Base-by-base conservation (phyloP, 2,113 vertebrate genomes). In the Oxyura jamaicensis region DNA sequence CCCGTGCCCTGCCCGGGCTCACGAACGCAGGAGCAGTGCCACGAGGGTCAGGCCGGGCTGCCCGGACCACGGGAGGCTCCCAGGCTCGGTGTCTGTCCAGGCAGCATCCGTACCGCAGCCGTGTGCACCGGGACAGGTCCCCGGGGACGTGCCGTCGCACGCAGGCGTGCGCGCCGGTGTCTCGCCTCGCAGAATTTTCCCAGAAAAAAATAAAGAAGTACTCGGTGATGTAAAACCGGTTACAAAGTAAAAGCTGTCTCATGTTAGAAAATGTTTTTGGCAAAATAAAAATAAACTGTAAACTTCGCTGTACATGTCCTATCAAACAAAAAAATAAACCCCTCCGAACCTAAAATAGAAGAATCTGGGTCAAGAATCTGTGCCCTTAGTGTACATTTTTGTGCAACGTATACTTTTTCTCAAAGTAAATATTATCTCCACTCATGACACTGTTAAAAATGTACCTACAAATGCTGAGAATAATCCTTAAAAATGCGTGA, bases 251-350 rank as follows among this genome's bases (percentile, higher is more conserved):
- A 94, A 81, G 68, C 82, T 96, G 95, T 92, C 95, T 95, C 93
- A 88, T 94, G 97, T 93, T 94, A 96, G 94, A 96, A 97, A 97
- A 96, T 86, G 66, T 97, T 58, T 88, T 94, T 93, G 92, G 84
- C 82, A 95, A 96, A 93, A 97, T 83, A 90, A 96, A 97, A 97
- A 93, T 95, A 86, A 94, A 93, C 73, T 93, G 95, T 95, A 90
- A 86, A 93, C 77, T 94, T 96, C 90, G 56, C 84, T 95, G 78
- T 83, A 95, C 81, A 88, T 69, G 91, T 95, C 94, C 95, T 77
- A 78, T 86, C 80, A 41, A 91, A 63, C 62, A 65, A 56, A 80
- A 66, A 80, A 84, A 82, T 65, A 91, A 71, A 48, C 75, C 93
- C 93, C 39, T 92, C 16, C 14, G 88, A 87, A 95, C 85, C 81